A percentile compares a stretch with the other conserved stretches of the same genome.
Conservation (phyloP, 2,113 vertebrate species). For the Shinisaurus crocodilurus region DNA sequence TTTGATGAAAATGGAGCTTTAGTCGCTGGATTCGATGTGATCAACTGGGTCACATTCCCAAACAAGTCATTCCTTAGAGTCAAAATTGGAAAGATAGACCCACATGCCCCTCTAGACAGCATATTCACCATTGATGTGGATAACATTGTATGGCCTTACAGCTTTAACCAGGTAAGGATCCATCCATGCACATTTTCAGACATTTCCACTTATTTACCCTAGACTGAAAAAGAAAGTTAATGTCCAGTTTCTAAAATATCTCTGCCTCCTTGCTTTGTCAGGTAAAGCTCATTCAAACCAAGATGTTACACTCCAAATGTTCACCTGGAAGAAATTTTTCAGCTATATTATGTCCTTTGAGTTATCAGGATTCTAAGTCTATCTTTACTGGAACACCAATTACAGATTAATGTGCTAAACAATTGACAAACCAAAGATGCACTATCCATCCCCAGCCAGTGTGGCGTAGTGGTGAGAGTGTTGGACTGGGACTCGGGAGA, state of each 20-base stretch:
- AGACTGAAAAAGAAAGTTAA: neutral
- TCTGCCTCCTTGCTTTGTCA: neutral
- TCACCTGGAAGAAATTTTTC: neutral
- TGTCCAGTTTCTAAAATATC: neutral
- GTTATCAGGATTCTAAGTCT: neutral
- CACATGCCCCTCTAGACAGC: neutral
- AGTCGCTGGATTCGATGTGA: neutral
- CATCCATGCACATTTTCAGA: neutral
- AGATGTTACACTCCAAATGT: neutral
- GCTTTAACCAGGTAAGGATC: neutral
- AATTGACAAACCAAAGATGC: neutral
- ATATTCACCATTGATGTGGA: neutral
- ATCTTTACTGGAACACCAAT: neutral
- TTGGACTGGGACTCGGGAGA: too few species aligned
- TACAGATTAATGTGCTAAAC: neutral
- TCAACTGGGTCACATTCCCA: neutral
- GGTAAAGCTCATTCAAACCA: neutral
- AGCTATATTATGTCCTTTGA: neutral
- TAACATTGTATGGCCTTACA: neutral
- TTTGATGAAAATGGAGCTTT: constrained; percentile 1
- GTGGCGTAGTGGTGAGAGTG: too few species aligned
- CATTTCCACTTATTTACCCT: neutral
- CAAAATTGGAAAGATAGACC: neutral
- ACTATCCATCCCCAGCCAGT: too few species aligned
- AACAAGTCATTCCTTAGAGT: neutral